phyloP scores from a whole-genome alignment of 2,888 invertebrate species.

The Scrobipalpa costella region DNA sequence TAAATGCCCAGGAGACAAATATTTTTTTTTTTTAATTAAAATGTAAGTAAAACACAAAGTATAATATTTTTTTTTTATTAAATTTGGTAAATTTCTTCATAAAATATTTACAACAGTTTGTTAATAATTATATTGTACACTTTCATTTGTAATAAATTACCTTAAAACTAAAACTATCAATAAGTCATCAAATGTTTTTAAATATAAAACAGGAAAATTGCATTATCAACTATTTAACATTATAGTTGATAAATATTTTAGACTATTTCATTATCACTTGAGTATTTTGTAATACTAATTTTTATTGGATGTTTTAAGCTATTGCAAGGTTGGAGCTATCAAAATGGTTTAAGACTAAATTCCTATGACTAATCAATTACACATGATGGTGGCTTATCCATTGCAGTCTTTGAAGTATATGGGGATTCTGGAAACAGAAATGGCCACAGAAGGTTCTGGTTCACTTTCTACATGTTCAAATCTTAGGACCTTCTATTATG shows the following conservation, averaged over 20 bases:
- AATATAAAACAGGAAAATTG: slow-evolving; percentile 22
- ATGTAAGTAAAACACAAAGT: background rate
- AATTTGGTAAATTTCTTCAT: slow-evolving; percentile 48
- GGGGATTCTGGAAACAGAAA: background rate
- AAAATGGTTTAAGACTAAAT: slow-evolving; percentile 17
- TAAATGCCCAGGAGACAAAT: slow-evolving; percentile 14
- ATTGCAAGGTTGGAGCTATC: slow-evolving; percentile 7
- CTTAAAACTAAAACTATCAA: slow-evolving; percentile 29
- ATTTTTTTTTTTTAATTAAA: no score
- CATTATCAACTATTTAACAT: background rate
- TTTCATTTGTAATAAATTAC: slow-evolving; percentile 37
- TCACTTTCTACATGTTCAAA: background rate
- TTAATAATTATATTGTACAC: slow-evolving; percentile 35
- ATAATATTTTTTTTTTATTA: slow-evolving; percentile 31
- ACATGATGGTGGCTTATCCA: slow-evolving; percentile 36
- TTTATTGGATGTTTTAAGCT: background rate
- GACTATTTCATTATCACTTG: slow-evolving; percentile 23
- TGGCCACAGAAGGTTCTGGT: background rate
- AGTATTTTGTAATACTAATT: slow-evolving; percentile 2
- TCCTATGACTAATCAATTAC: slow-evolving; percentile 31
- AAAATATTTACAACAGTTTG: slow-evolving; percentile 45
- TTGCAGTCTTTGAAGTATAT: slow-evolving; percentile 56
- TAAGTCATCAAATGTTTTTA: slow-evolving; percentile 10
- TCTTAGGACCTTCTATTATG: no score
- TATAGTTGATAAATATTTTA: slow-evolving; percentile 23